Evolutionary conservation across 1,140 invertebrate genomes (phyloP), one percentile per base, ranked within the genome.

Genomic region (Drosophila fuyamai): DNA sequence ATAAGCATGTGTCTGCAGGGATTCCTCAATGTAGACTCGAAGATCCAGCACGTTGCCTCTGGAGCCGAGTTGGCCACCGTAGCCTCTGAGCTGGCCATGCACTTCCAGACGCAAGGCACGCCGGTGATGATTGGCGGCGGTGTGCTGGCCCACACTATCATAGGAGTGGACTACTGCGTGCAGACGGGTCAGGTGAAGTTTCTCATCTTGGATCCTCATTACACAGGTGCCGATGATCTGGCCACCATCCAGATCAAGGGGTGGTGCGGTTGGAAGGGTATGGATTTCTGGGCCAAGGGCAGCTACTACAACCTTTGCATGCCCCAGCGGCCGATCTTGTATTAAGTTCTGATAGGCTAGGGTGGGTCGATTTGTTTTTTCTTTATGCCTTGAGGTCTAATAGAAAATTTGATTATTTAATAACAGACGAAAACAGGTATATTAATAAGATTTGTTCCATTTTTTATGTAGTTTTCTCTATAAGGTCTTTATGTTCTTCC

Each of bases 61-160:
- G 98, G 98, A 10, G 94, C 95, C 41, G 98, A 99, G 78, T 92
- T 99, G 88, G 93, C 94, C n/a, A 94, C 93, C 40, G 96, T 97
- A 88, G 97, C 95, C 10, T 94, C 96, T 32, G 96, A 98, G 91
- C 93, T 99, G 55, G 94, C 96, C 1, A 93, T 96, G 89, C 99
- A 99, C 94, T 99, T 99, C 93, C 94, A 96, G 76, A 96, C 94
- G 41, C 96, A 99, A 90, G 98, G 98, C 54, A 98, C 97, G 44
- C 99, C 99, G 10, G 95, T 99, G 63, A 99, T 99, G 99, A 99
- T 99, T 82, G 98, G 98, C 86, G 99, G 99, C 27, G 98, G 98
- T 79, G 97, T 98, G 32, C 93, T 99, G 73, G 99, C 99, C 16
- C 98, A 99, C 90, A 99, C 99, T 38, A 99, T 99, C 68, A 93